Conservation (phyloP, 1,140 invertebrate genomes). For the Coptotermes formosanus region DNA sequence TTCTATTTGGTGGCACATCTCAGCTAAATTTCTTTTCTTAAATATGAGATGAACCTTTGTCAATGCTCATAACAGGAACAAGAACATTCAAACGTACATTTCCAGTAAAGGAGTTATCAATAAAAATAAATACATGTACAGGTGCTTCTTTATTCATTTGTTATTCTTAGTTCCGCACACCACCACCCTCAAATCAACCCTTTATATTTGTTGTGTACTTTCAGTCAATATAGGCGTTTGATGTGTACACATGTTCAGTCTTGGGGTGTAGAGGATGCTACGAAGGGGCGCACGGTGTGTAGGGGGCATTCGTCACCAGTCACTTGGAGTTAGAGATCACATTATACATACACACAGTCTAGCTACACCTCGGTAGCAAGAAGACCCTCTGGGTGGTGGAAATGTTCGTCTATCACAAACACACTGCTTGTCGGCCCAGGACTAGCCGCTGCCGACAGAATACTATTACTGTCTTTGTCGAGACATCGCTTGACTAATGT, state of each 20-base stretch:
- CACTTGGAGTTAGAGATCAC: slow-evolving; percentile 33
- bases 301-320: slow-evolving; percentile 21
- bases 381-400: slow-evolving; percentile 48
- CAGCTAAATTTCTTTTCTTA: not conserved
- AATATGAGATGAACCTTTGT: not conserved
- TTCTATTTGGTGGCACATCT: not conserved
- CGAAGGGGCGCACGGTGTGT: not conserved
- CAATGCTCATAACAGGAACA: not conserved
- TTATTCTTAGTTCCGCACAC: slow-evolving; percentile 24
- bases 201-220: not conserved
- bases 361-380: slow-evolving; percentile 64
- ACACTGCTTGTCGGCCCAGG: slow-evolving; percentile 48
- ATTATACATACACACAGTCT: slow-evolving; percentile 35
- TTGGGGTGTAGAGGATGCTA: not conserved
- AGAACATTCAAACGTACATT: slow-evolving; percentile 25
- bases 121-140: slow-evolving; percentile 32
- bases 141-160: slow-evolving; percentile 15
- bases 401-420: slow-evolving; percentile 65
- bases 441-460: slow-evolving; percentile 22
- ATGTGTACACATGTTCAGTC: not conserved
- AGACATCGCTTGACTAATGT: slow-evolving; percentile 51
- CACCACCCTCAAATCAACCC: not conserved
- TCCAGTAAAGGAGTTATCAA: slow-evolving; percentile 28
- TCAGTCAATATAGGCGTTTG: not conserved
- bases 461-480: slow-evolving; percentile 44